These are phyloP conservation scores for Mythimna ferrago DNA, from an alignment of 2,888 invertebrate genomes.

Conservation along the genomic window DNA sequence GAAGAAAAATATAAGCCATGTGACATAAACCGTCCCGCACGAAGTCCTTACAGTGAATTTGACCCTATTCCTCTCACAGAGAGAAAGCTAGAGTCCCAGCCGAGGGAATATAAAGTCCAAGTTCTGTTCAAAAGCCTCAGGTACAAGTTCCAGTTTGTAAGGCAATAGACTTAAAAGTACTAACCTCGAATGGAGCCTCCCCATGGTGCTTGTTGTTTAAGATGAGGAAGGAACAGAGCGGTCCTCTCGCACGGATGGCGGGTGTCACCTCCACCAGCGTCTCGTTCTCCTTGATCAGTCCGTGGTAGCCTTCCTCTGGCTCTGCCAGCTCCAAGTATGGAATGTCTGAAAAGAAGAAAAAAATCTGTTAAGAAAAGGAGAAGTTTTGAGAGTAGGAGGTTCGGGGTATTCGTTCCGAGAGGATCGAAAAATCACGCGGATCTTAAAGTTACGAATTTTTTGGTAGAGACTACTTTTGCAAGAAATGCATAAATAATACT, in stretches of 20 bases:
- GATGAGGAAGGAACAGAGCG: slow-evolving; percentile 97
- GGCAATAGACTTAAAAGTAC: slow-evolving; percentile 32
- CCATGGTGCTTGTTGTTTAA: slow-evolving; percentile 98
- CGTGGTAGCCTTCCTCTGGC: slow-evolving; percentile 97
- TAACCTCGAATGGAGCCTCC: slow-evolving; percentile 97
- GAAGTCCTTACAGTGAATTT: no score
- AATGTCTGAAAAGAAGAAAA: slow-evolving; percentile 84
- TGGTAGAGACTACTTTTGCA: not conserved
- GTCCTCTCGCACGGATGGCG: slow-evolving; percentile 95
- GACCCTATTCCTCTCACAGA: no score
- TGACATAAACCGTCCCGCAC: no score
- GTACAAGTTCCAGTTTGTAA: not conserved
- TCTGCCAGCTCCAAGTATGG: slow-evolving; percentile 94
- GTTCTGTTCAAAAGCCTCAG: no score
- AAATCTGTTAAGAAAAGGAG: not conserved
- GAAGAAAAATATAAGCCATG: no score
- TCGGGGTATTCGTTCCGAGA: no score
- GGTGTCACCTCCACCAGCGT: slow-evolving; percentile 98
- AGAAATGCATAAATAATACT: not conserved
- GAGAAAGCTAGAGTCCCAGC: no score
- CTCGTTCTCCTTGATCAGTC: slow-evolving; percentile 97
- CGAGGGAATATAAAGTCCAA: no score
- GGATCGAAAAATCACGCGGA: no score
- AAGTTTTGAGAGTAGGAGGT: no score
- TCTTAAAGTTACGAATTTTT: no score